Base-by-base conservation (phyloP, 2,113 vertebrate genomes). In the Sinocyclocheilus rhinocerous region DNA sequence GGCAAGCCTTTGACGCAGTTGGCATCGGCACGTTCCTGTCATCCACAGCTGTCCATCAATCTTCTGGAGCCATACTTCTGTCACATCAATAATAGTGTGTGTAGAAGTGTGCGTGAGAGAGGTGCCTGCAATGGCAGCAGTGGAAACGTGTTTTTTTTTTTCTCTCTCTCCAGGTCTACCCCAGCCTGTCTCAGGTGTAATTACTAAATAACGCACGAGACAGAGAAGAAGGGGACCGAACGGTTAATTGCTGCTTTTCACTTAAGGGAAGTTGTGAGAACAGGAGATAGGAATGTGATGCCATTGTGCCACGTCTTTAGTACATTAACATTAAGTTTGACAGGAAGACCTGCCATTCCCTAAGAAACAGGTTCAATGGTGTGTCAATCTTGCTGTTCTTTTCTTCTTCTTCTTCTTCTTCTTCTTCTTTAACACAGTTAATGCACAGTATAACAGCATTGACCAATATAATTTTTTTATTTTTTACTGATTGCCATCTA, bases 1-100 rank as follows among this genome's bases (percentile, higher is more conserved):
- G n/a, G n/a, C n/a, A n/a, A n/a, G n/a, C n/a, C 90, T 92, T 92
- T 93, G 92, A 94, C 91, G 89, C 93, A 94, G 92, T 93, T 94
- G 90, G 91, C 93, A 86, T 90, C 91, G 92, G 89, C 83, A 90
- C 90, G 86, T 85, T 88, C 89, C 91, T 94, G 92, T 93, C 94
- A 95, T 90, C 88, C 33, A 79, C 88, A 91, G 91, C 91, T 91
- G 91, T 94, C 94, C 92, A 90, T 94, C 94, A 92, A 89, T 85
- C 91, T 87, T 67, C 92, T 91, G 87, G 84, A 90, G 92, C 92
- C 78, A 91, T 91, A 92, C 94, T 92, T 93, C 91, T 90, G 88
- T 88, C 88, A 92, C 88, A 89, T 94, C 92, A 93, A 89, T 92
- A 92, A 89, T 83, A 81, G 70, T 85, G 59, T 73, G 84, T 83